Base-by-base conservation (phyloP, 2,113 vertebrate species). In the Corythaeola cristata region DNA sequence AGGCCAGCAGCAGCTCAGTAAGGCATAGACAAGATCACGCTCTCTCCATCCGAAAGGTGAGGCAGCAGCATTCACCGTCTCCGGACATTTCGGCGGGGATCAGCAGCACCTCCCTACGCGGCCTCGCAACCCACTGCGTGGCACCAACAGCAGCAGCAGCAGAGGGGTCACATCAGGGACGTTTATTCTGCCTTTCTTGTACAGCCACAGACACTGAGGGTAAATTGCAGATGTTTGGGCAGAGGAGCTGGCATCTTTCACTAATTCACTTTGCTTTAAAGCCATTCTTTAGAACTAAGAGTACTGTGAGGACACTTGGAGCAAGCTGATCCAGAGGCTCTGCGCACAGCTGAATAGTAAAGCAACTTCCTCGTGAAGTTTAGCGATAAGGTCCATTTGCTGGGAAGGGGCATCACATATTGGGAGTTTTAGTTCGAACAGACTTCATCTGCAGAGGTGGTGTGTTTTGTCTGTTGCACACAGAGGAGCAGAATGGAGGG, bases 121-220 rank as follows among this genome's bases (percentile, higher is more conserved):
- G 19, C 50, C 50, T 47, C 55, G 68, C 78, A 13, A 12, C n/a
- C 6, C 3, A 0, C 27, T 17, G 3, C 2, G 3, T 26, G 63
- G 47, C 56, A 85, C 22, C 39, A 27, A 1, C 45, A 19, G 2
- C 37, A 62, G 20, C 87, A 72, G 22, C 58, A 60, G 69, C 66
- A 45, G 45, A 44, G 33, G 44, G 8, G 17, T 32, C 66, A 49
- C 2, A 0, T 2, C 26, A 52, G 56, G 50, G 49, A 24, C 4
- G 0, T 10, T 62, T 37, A 27, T 78, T n/a, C 73, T 89, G 73
- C 39, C 32, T 58, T 30, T 56, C 24, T n/a, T 12, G 63, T 16
- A 1, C 7, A 35, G 68, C 44, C 60, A 30, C 59, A 52, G 55
- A 35, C 41, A 16, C 33, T 6, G 23, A 32, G 71, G 58, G 72